Conservation (phyloP, 2,113 vertebrate species). For the Rhinolophus ferrumequinum region DNA sequence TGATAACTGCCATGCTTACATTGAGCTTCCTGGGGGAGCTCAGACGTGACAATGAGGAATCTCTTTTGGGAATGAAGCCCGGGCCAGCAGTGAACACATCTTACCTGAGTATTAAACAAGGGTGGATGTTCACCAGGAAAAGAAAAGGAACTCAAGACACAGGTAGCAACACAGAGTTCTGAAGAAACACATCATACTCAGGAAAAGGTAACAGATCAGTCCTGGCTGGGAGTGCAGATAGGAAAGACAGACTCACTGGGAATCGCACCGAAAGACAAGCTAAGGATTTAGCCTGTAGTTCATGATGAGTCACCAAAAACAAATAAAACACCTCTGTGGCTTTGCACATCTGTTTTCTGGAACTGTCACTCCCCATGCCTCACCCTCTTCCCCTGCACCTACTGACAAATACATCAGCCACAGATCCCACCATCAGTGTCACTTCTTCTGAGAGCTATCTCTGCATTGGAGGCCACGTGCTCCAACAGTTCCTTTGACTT, state of each 20-base stretch:
- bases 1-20: background rate
- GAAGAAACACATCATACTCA: background rate
- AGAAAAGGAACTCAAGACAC: background rate
- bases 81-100: background rate
- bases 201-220: background rate
- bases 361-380: background rate
- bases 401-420: background rate
- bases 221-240: background rate
- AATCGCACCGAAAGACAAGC: background rate
- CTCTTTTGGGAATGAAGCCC: background rate
- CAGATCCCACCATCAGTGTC: background rate
- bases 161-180: background rate
- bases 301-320: background rate
- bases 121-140: background rate
- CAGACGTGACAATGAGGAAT: background rate
- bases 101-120: background rate
- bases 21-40: background rate
- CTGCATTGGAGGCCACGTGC: fast-evolving
- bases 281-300: background rate
- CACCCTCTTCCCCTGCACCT: background rate
- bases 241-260: background rate
- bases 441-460: background rate
- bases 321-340: background rate
- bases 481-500: background rate
- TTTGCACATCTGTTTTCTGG: background rate